These are phyloP conservation scores for Lapara coniferarum DNA, from an alignment of 2,888 invertebrate species.

Conservation along the genomic window DNA sequence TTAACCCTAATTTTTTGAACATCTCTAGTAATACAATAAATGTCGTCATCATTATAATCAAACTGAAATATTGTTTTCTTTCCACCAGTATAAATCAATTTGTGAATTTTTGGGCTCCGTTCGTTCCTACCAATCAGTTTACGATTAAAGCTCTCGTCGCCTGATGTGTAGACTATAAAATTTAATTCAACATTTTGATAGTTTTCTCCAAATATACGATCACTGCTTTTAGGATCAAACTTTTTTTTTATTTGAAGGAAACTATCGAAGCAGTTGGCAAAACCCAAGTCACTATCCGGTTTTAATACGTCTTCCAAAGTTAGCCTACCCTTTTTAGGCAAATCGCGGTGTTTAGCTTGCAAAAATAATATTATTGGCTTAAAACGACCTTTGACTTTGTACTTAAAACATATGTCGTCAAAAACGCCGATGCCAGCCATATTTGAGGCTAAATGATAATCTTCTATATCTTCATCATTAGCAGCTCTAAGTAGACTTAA, in stretches of 20 bases:
- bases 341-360: slow-evolving; percentile 30
- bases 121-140: slow-evolving; percentile 22
- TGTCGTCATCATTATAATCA: slow-evolving; percentile 26
- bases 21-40: slow-evolving; percentile 22
- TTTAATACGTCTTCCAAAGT: slow-evolving; percentile 26
- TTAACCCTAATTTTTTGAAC: slow-evolving; percentile 25
- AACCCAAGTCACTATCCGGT: slow-evolving; percentile 23
- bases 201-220: slow-evolving; percentile 25
- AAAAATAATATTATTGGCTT: slow-evolving; percentile 26
- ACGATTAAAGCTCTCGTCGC: slow-evolving; percentile 22
- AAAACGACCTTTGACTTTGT: slow-evolving; percentile 21
- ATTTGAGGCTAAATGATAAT: slow-evolving; percentile 28
- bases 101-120: slow-evolving; percentile 24
- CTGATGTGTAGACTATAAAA: slow-evolving; percentile 29
- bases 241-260: slow-evolving; percentile 23
- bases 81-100: slow-evolving; percentile 26
- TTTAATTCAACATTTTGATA: slow-evolving; percentile 27
- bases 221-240: slow-evolving; percentile 6
- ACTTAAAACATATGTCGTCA: slow-evolving; percentile 29
- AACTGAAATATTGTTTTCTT: slow-evolving; percentile 27
- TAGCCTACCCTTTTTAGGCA: slow-evolving; percentile 26
- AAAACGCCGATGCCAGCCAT: slow-evolving; percentile 28
- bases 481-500: slow-evolving; percentile 26
- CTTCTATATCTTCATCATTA: slow-evolving; percentile 13
- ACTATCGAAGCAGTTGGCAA: slow-evolving; percentile 29